Evolutionary conservation across 2,113 vertebrate species (phyloP).

Genomic region (Dolichallabes microphthalmus): DNA sequence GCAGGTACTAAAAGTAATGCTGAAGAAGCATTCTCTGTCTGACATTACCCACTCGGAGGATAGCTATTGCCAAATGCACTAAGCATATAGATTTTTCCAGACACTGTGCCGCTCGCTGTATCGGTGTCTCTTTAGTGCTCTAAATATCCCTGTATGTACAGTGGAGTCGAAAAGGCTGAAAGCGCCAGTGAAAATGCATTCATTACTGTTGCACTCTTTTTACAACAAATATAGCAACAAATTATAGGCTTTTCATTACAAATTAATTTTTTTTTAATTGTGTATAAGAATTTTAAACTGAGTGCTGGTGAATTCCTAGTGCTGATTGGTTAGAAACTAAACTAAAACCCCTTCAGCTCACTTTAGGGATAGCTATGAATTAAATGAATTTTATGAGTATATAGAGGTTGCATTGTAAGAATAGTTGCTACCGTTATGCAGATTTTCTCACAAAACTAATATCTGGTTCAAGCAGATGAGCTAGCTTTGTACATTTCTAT

Average conservation of each 20-base stretch:
- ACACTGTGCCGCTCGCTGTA: background rate
- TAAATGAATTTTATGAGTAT: no score
- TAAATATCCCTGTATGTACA: background rate
- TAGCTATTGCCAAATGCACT: background rate
- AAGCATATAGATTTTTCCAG: constrained; percentile 7
- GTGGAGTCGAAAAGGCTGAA: background rate
- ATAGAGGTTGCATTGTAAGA: background rate
- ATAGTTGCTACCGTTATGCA: background rate
- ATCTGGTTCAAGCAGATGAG: background rate
- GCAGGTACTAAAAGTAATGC: constrained; percentile 44
- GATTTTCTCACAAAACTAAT: background rate
- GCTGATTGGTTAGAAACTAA: no score
- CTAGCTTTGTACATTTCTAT: background rate
- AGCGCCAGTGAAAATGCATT: background rate
- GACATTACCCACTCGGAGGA: constrained; percentile 17
- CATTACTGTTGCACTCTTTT: background rate
- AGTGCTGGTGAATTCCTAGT: no score
- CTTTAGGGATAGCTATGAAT: no score
- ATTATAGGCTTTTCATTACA: no score
- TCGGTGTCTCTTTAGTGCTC: background rate
- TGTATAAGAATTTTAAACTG: no score
- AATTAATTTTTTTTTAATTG: no score
- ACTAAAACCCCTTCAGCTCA: no score
- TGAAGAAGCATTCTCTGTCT: constrained; percentile 37
- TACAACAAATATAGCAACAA: background rate